These are phyloP conservation scores for Hyppa rectilinea DNA, from an alignment of 2,888 invertebrate species.

Conservation along the genomic window DNA sequence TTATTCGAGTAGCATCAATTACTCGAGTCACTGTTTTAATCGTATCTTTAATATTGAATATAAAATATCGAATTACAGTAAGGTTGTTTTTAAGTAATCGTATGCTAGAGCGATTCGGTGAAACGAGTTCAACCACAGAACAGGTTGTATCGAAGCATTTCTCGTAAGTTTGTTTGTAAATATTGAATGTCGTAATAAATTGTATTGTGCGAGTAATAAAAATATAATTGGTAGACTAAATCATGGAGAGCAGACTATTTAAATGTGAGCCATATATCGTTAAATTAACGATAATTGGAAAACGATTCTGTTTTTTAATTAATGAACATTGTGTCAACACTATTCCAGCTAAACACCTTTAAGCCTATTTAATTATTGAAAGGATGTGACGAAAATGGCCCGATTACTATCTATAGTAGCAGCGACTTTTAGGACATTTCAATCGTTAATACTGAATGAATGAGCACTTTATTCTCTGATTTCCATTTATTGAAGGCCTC, in stretches of 20 bases:
- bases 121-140: slow-evolving; percentile 62
- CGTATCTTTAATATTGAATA: slow-evolving; percentile 64
- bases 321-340: slow-evolving; percentile 33
- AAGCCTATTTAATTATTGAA: background rate
- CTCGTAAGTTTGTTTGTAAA: slow-evolving; percentile 65
- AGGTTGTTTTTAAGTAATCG: slow-evolving; percentile 62
- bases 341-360: slow-evolving; percentile 13
- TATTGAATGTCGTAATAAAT: slow-evolving; percentile 66
- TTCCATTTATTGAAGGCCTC: slow-evolving; percentile 48
- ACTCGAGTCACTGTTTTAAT: slow-evolving; percentile 65
- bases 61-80: slow-evolving; percentile 65
- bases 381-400: background rate
- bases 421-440: slow-evolving; percentile 19
- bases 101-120: slow-evolving; percentile 58
- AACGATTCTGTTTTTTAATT: slow-evolving; percentile 50
- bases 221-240: slow-evolving; percentile 63
- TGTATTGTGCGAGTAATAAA: slow-evolving; percentile 64
- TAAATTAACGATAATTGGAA: slow-evolving; percentile 52
- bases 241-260: slow-evolving; percentile 49
- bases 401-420: slow-evolving; percentile 3
- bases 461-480: slow-evolving; percentile 45
- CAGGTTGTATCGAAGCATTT: slow-evolving; percentile 60
- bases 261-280: slow-evolving; percentile 48
- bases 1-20: slow-evolving; percentile 66
- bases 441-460: slow-evolving; percentile 43